Percentiles rank a stretch among this genome's conserved stretches.
phyloP scores from a whole-genome alignment of 2,888 invertebrate genomes.

The Sympetrum striolatum region DNA sequence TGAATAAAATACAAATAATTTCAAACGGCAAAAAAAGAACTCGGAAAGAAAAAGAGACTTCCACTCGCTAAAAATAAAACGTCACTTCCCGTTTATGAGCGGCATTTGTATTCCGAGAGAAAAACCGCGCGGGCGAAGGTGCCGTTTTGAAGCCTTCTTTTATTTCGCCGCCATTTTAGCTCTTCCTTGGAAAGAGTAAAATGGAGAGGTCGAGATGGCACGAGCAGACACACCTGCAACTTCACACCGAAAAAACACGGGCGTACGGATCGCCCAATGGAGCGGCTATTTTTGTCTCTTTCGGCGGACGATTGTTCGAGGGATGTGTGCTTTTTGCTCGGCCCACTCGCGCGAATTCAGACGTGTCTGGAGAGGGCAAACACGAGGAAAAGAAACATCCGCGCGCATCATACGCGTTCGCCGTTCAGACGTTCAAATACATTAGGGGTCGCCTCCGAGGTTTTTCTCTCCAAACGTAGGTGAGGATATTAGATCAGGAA shows the following conservation, averaged over 20 bases:
- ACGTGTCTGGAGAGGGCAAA: not conserved
- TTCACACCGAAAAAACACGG: not conserved
- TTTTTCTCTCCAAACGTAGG: too few relatives aligned
- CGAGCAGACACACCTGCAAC: constrained; percentile 16
- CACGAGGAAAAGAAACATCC: too few relatives aligned
- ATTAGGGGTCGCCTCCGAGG: too few relatives aligned
- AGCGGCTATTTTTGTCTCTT: not conserved
- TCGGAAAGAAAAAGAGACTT: not conserved
- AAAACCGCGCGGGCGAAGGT: not conserved
- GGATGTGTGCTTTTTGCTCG: not conserved
- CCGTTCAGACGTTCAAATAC: too few relatives aligned
- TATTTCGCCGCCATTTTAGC: not conserved
- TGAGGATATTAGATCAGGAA: too few relatives aligned
- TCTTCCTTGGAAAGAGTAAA: not conserved
- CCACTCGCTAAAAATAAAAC: not conserved
- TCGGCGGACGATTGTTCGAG: not conserved
- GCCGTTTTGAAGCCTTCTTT: not conserved
- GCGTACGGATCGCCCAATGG: not conserved
- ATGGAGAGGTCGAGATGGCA: not conserved
- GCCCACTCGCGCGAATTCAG: not conserved
- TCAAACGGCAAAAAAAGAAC: not conserved
- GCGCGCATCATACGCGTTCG: too few relatives aligned
- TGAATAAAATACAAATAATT: not conserved
- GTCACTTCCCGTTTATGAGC: not conserved
- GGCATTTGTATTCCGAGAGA: not conserved